Conservation (phyloP, 2,113 vertebrate species). For the Monarcha castaneiventris region DNA sequence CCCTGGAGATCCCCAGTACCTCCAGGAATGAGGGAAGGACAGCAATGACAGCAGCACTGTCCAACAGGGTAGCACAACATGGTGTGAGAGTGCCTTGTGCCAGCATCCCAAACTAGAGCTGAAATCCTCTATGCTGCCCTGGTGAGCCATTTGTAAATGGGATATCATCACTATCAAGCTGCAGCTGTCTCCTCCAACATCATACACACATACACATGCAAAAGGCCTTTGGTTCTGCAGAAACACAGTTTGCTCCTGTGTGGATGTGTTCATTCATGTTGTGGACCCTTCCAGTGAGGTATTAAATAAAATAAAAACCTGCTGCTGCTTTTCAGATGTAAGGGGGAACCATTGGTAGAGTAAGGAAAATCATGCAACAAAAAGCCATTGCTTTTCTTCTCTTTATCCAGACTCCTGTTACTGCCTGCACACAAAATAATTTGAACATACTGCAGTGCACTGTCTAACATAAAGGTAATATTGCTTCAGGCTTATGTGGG, state of each 20-base stretch:
- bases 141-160: not conserved
- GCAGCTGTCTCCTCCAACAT: not conserved
- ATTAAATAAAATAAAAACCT: not conserved
- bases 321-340: not conserved
- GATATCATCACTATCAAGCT: not conserved
- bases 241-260: not conserved
- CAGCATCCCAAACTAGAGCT: conserved; percentile 3
- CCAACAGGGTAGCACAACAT: conserved; percentile 29
- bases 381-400: not conserved
- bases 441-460: not conserved
- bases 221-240: not conserved
- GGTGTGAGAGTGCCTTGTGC: not conserved
- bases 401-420: not conserved
- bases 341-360: not conserved
- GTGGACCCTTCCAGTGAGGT: not conserved
- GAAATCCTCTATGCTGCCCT: not conserved
- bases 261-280: not conserved
- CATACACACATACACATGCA: fast-evolving
- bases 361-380: not conserved
- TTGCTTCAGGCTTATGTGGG: not conserved
- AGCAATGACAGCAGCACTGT: conserved; percentile 48
- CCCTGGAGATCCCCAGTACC: conserved; percentile 66
- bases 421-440: not conserved
- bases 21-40: conserved; percentile 69
- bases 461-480: not conserved